phyloP scores from a whole-genome alignment of 1,140 invertebrate species.

The Caenorhabditis elegans region DNA sequence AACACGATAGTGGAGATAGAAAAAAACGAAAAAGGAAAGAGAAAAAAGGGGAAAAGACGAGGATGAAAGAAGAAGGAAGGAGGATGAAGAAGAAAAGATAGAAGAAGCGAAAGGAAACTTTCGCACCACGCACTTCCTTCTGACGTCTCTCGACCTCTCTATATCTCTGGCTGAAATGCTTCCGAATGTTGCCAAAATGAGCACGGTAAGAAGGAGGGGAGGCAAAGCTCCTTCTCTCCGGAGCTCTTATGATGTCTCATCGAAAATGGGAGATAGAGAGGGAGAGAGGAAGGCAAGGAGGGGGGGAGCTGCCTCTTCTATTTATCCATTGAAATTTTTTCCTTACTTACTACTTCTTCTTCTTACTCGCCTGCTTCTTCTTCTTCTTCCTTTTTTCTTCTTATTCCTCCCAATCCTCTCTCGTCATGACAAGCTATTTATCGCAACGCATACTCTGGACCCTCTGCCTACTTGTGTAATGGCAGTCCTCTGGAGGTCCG shows the following conservation, averaged over 20 bases:
- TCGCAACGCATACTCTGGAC: neutral
- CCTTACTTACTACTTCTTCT: neutral
- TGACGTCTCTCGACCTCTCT: constrained; percentile 9
- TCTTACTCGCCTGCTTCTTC: neutral
- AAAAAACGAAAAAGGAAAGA: neutral
- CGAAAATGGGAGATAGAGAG: neutral
- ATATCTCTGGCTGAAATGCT: neutral
- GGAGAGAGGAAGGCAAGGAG: neutral
- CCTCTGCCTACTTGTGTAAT: constrained; percentile 26
- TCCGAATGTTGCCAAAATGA: constrained; percentile 30
- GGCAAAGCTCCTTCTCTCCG: neutral
- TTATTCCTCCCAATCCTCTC: neutral
- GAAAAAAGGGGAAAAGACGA: neutral
- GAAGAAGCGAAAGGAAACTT: neutral
- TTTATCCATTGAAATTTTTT: constrained; percentile 10
- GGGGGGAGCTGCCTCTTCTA: neutral
- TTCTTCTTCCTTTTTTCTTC: neutral
- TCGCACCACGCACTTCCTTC: constrained; percentile 22
- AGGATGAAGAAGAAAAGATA: neutral
- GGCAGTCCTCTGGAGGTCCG: constrained; percentile 17
- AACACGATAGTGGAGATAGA: neutral
- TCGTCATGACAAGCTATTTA: constrained; percentile 3
- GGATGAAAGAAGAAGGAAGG: neutral
- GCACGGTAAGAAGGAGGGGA: neutral
- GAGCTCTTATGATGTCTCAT: constrained; percentile 27